Conservation (phyloP, 1,140 invertebrate genomes). For the Drosophila carrolli region DNA sequence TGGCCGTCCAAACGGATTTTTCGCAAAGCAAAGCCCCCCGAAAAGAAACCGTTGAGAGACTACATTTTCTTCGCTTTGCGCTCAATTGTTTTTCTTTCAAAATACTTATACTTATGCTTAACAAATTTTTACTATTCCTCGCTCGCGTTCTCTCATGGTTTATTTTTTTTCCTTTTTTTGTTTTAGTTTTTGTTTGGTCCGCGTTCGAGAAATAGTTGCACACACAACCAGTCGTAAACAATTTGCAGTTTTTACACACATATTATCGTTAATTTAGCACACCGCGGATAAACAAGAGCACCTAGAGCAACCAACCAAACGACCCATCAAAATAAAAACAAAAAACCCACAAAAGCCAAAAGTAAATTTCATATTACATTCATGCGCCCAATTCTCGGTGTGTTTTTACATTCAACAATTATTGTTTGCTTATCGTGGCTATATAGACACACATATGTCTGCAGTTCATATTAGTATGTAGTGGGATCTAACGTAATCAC, state of each 20-base stretch:
- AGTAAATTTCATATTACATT: constrained; percentile 42
- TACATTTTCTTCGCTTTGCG: constrained; percentile 37
- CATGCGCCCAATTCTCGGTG: constrained; percentile 44
- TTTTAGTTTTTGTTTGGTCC: constrained; percentile 19
- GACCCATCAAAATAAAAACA: constrained; percentile 15
- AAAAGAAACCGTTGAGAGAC: constrained; percentile 35
- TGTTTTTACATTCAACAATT: constrained; percentile 47
- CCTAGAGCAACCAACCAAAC: constrained; percentile 15
- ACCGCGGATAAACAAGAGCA: constrained; percentile 55
- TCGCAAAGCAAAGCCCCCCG: constrained; percentile 50
- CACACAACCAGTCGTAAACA: constrained; percentile 66
- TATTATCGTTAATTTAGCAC: constrained; percentile 65
- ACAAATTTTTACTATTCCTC: constrained; percentile 58
- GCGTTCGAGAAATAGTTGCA: constrained; percentile 66
- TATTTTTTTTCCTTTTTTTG: constrained; percentile 17
- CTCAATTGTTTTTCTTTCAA: constrained; percentile 62
- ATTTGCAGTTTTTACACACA: constrained; percentile 64
- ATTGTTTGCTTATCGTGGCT: constrained; percentile 43
- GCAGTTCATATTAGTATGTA: constrained; percentile 27
- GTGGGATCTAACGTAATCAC: constrained; percentile 63
- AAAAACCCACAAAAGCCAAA: constrained; percentile 25
- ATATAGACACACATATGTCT: constrained; percentile 25
- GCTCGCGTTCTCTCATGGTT: constrained; percentile 21
- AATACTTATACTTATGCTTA: constrained; percentile 63
- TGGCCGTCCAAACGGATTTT: constrained; percentile 63